A percentile compares a stretch with the other conserved stretches of the same genome.
phyloP scores from a whole-genome alignment of 1,140 invertebrate species.

The Megalonaias nervosa region DNA sequence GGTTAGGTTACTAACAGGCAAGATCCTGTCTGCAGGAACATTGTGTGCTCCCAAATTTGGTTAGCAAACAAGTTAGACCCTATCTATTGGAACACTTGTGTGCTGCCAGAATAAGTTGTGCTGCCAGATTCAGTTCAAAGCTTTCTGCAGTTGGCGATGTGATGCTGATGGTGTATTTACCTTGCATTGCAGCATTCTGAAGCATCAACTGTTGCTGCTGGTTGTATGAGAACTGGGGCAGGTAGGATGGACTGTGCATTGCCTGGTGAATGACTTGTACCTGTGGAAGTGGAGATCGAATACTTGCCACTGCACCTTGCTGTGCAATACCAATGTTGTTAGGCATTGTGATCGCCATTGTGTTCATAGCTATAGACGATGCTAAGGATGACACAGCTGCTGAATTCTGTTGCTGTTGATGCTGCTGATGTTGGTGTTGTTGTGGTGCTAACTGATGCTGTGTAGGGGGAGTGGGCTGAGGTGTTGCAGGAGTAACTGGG shows the following conservation, averaged over 20 bases:
- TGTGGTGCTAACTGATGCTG: not conserved
- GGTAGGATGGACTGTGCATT: constrained; percentile 82
- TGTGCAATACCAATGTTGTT: not conserved
- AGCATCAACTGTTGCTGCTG: constrained; percentile 60
- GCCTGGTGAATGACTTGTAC: constrained; percentile 76
- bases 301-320: not conserved
- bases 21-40: not conserved
- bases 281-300: constrained; percentile 4
- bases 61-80: not conserved
- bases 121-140: not conserved
- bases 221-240: constrained; percentile 78
- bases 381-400: constrained; percentile 16
- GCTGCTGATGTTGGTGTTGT: constrained; percentile 14
- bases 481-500: not conserved
- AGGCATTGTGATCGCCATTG: not conserved
- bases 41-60: not conserved
- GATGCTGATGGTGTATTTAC: constrained; percentile 23
- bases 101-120: not conserved
- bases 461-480: not conserved
- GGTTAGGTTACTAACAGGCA: no score
- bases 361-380: not conserved
- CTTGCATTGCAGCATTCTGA: constrained; percentile 60
- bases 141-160: not conserved
- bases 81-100: not conserved
- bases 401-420: constrained; percentile 23